Conservation (phyloP, 2,888 invertebrate genomes). For the Cataglyphis rosenhaueri region DNA sequence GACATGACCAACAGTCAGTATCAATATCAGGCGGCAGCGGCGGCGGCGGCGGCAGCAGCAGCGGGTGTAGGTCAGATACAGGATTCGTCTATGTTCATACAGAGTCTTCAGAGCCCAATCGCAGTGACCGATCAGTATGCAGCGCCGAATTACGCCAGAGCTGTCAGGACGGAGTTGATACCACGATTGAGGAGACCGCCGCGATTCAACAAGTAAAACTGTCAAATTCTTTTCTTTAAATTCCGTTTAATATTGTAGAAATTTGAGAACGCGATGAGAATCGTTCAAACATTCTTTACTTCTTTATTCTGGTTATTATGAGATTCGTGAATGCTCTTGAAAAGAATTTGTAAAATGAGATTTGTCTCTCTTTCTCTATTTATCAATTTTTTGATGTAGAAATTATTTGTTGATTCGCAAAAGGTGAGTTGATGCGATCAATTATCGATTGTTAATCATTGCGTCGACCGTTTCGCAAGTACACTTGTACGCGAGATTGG, state of each 20-base stretch:
- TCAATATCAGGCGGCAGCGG: slow-evolving; percentile 71
- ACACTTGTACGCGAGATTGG: slow-evolving; percentile 42
- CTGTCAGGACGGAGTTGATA: slow-evolving; percentile 78
- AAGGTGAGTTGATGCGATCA: background rate
- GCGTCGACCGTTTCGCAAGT: slow-evolving; percentile 20
- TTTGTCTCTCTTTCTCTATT: background rate
- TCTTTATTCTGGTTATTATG: slow-evolving; percentile 14
- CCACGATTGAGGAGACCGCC: slow-evolving; percentile 78
- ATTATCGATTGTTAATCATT: background rate
- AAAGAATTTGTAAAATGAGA: background rate
- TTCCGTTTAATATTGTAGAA: background rate
- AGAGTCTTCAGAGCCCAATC: slow-evolving; percentile 79
- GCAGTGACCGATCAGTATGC: slow-evolving; percentile 79
- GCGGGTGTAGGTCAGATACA: slow-evolving; percentile 77
- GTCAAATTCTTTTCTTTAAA: slow-evolving; percentile 29
- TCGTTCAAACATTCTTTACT: background rate
- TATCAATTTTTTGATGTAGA: slow-evolving; percentile 10
- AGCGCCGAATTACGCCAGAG: slow-evolving; percentile 78
- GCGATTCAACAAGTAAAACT: slow-evolving; percentile 78
- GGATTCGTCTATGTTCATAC: slow-evolving; percentile 80
- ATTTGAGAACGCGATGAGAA: background rate
- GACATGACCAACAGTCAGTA: slow-evolving; percentile 77
- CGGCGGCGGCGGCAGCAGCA: slow-evolving; percentile 14
- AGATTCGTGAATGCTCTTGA: slow-evolving; percentile 10
- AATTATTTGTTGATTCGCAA: background rate